These are phyloP conservation scores for Lepus timidus DNA, from an alignment of 2,113 vertebrate species.

Conservation along the genomic window DNA sequence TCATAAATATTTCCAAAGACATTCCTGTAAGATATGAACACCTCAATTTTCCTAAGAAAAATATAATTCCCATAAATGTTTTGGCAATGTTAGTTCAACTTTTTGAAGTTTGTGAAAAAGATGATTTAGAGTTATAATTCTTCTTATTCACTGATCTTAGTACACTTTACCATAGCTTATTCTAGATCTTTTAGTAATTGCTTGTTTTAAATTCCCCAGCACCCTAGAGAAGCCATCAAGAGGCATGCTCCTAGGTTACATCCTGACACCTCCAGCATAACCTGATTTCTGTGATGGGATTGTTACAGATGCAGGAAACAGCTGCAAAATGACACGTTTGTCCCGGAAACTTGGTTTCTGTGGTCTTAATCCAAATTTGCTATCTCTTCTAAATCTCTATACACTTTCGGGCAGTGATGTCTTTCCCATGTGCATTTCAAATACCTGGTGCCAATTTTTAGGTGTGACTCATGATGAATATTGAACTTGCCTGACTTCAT, in stretches of 20 bases:
- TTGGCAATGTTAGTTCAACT: slow-evolving; percentile 55
- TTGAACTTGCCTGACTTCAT: neutral
- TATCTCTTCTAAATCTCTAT: slow-evolving; percentile 40
- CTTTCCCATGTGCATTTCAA: slow-evolving; percentile 23
- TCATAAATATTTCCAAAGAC: slow-evolving; percentile 74
- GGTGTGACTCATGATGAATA: slow-evolving; percentile 8
- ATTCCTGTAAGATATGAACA: slow-evolving; percentile 63
- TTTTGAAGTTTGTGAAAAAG: slow-evolving; percentile 52
- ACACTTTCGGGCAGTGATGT: neutral
- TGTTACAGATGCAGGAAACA: slow-evolving; percentile 67
- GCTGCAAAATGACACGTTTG: slow-evolving; percentile 57
- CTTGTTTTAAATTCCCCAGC: slow-evolving; percentile 18
- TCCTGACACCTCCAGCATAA: slow-evolving; percentile 40
- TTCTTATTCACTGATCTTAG: slow-evolving; percentile 46
- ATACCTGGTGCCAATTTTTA: neutral
- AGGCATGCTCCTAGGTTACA: neutral
- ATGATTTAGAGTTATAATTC: slow-evolving; percentile 30
- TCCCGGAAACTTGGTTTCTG: neutral
- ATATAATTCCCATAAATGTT: slow-evolving; percentile 59
- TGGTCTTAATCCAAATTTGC: slow-evolving; percentile 60
- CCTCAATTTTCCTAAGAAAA: slow-evolving; percentile 61
- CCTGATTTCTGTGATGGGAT: neutral
- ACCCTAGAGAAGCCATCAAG: slow-evolving; percentile 11
- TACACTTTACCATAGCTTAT: slow-evolving; percentile 34
- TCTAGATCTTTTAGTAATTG: neutral